Conservation (phyloP, 2,113 vertebrate genomes). For the Nestor notabilis region DNA sequence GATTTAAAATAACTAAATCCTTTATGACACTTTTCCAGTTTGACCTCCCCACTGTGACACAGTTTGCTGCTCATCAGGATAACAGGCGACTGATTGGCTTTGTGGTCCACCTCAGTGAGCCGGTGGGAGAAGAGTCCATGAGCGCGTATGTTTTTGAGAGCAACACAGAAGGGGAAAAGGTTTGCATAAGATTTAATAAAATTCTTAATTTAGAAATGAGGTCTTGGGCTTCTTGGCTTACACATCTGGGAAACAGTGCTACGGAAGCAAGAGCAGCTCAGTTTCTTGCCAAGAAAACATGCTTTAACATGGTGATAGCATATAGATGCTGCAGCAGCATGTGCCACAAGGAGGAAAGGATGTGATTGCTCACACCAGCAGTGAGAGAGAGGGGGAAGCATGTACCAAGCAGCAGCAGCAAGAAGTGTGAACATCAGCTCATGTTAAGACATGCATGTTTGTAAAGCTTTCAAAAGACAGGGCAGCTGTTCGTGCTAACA, state of each 20-base stretch:
- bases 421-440: background rate
- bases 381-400: background rate
- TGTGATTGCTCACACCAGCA: too few species aligned
- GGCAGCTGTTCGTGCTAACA: accelerated
- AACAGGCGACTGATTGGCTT: conserved; percentile 93
- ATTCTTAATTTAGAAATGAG: background rate
- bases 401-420: background rate
- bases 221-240: background rate
- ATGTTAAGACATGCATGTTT: accelerated
- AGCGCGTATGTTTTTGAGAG: conserved; percentile 93
- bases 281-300: background rate
- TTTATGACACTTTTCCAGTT: conserved; percentile 77
- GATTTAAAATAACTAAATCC: background rate
- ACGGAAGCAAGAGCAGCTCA: background rate
- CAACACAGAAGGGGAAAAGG: conserved; percentile 98
- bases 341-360: background rate
- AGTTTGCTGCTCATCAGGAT: conserved; percentile 94
- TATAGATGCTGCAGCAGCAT: background rate
- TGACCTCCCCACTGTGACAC: conserved; percentile 86
- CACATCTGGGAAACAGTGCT: background rate
- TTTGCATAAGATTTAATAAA: conserved; percentile 9
- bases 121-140: conserved; percentile 79
- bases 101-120: conserved; percentile 81
- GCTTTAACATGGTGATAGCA: too few species aligned
- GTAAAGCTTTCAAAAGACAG: background rate